Base-by-base conservation (phyloP, 2,888 invertebrate species). In the Drosophila siamana region DNA sequence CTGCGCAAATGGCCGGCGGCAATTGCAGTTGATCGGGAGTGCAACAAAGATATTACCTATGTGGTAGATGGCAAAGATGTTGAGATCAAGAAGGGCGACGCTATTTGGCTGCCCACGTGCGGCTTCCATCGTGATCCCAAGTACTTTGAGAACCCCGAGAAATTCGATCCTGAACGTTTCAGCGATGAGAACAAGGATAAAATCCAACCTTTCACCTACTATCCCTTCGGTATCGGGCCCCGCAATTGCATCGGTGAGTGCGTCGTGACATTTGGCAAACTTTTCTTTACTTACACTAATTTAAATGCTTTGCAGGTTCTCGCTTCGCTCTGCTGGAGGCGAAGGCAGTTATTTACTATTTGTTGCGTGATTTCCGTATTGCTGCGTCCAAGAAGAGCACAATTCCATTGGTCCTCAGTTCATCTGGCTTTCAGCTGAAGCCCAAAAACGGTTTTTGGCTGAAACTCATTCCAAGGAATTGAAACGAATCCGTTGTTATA, bases 131-230 rank as follows among this genome's bases (percentile, higher is more conserved):
- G 90, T n/a, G 93, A 94, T 80, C 92, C 93, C 0, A 84, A 93
- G 15, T 93, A 92, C 82, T 94, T 91, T 80, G 93, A 93, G 0
- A 91, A 94, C 11, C 94, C 94, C 0, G 75, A 89, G 0, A 93
- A 93, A 79, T 95, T 94, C 54, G 93, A 94, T 81, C 94, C 94
- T 6, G 92, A 94, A 70, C 88, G 94, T 15, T 95, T 94, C 74
- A 94, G 92, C 1, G 93, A 94, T 0, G 93, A 94, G 70, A 94
- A 94, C 79, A 94, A 93, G 71, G 89, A 91, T 0, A 92, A 92
- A n/a, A 93, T 93, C 13, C 78, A 91, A 11, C 92, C 92, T 0
- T 92, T 92, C 43, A 89, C 93, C 0, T 94, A 93, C 67, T 74
- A 93, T 74, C 94, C 94, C 0, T 94, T 94, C 56, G 94, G 94